Evolutionary conservation across 2,888 invertebrate species (phyloP), one percentile per base, ranked within the genome.

Genomic region (Lasioglossum leucozonium): DNA sequence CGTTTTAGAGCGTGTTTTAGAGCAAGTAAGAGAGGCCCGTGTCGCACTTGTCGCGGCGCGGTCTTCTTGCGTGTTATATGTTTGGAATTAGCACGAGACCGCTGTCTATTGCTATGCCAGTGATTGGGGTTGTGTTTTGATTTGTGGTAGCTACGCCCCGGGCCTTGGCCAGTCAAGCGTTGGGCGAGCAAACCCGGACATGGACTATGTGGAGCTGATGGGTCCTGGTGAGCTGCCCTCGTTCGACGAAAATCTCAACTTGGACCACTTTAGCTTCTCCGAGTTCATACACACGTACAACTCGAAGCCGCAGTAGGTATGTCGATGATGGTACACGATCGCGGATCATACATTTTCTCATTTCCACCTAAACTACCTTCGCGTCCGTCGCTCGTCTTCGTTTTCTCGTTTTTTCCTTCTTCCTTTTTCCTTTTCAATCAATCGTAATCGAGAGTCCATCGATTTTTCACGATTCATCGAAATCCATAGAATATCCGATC

Each of bases 121-220:
- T 95, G 94, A 95, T 95, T 95, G 95, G 95, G 91, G 95, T 95
- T 95, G 95, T 95, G 94, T 93, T 94, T 94, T 94, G 91, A 90
- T 93, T 92, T 93, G 93, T 91, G 90, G 88, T 92, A 95, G 95
- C 92, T 95, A 95, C 91, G 94, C 95, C 94, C 94, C 95, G 92
- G 95, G 95, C 92, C 94, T 93, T 91, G 91, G 94, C 93, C 95
- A 95, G 89, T 93, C 94, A 81, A 90, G 91, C 84, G 92, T 93
- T 84, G 94, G 93, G 87, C 93, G 93, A 87, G 91, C 92, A 86
- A 94, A 91, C 87, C 78, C 93, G 87, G 95, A 95, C 87, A 93
- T 95, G 94, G 95, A 95, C 91, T 95, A 95, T 92, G 92, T 92
- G 89, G 94, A 94, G 73, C 90, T 95, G 91, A 94, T 95, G 90